Evolutionary conservation across 2,888 invertebrate genomes (phyloP), one percentile per base, ranked within the genome.

Genomic region (Callimorpha dominula): DNA sequence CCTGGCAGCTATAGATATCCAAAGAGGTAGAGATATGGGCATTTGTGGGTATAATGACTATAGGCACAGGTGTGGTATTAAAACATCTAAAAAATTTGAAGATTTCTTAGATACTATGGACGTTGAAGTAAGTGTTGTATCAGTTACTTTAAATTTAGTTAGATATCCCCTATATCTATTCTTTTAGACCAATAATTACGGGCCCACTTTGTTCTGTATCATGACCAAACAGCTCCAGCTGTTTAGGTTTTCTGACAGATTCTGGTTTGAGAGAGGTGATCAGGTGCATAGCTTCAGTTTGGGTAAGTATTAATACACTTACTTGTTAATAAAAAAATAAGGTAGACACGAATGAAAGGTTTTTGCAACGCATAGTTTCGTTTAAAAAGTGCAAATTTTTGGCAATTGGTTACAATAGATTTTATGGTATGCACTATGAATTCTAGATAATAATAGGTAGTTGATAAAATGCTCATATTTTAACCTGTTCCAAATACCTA

Each of bases 221-320:
- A 91, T 94, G 77, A 81, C 87, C 0, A 93, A 92, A 68, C 93
- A 94, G 75, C 74, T 92, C 46, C 87, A 89, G 49, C 72, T 91
- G 40, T 90, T 91, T 72, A 85, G 89, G 65, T 92, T 84, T 65
- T 89, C 92, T 0, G 93, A 94, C 70, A 82, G 93, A 42, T 93
- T 93, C 76, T 94, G 93, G 93, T 93, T 88, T 62, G 93, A 94
- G 70, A 89, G 93, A 72, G 93, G 93, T 0, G 90, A 93, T 70
- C 93, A 94, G 76, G 79, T 88, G 17, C 93, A 94, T 72, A 93
- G 94, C 70, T 88, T 93, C 31, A 88, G 87, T 66, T 78, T 88
- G 62, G 78, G 94, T 94, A 82, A 86, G 91, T 86, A 54, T 14
- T 60, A 31, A 31, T 31, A 5, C 12, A 60, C 4, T 31, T 31